Evolutionary conservation across 2,113 vertebrate species (phyloP), one percentile per base, ranked within the genome.

Genomic region (Epinephelus cyanopodus): DNA sequence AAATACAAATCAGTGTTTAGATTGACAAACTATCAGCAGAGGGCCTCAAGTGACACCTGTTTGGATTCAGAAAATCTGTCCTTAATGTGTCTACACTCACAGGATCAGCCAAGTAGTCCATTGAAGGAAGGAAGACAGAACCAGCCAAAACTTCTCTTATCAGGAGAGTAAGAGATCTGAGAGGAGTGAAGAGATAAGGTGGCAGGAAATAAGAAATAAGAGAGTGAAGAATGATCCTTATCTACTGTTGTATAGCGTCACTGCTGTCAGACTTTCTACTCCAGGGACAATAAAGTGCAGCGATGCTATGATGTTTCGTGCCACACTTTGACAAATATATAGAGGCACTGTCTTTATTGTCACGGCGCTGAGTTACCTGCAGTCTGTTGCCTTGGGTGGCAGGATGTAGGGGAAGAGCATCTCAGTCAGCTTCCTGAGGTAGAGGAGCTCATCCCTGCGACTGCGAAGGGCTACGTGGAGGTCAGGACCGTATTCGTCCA

Each of bases 61-160:
- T 54, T 58, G 45, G 23, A 47, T 61, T 17, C 18, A 50, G 39
- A 62, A 54, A 82, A 42, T 52, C 27, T 14, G 42, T 27, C 70
- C 60, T 76, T 53, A 50, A 70, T 60, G 45, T 47, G 73, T 88
- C 88, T 88, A 85, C 79, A 95, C 97, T 97, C 96, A 99, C 98
- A 92, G 98, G 98, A 94, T 99, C 97, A 89, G 98, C 98, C 94
- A 99, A 95, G 90, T 97, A 99, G 94, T 99, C 98, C 97, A 99
- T 94, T 74, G 97, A 97, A 56, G 98, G 98, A 89, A 99, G 98
- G 85, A 99, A 98, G 92, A 99, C 97, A 48, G 98, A 99, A 84
- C 98, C 98, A 93, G 97, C 97, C 54, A 99, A 93, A 89, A 99
- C 97, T 86, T 99, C 98, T 95, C 97, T 97, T 92, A 99, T 96